phyloP scores from a whole-genome alignment of 2,113 vertebrate genomes.

The Ornithorhynchus anatinus region DNA sequence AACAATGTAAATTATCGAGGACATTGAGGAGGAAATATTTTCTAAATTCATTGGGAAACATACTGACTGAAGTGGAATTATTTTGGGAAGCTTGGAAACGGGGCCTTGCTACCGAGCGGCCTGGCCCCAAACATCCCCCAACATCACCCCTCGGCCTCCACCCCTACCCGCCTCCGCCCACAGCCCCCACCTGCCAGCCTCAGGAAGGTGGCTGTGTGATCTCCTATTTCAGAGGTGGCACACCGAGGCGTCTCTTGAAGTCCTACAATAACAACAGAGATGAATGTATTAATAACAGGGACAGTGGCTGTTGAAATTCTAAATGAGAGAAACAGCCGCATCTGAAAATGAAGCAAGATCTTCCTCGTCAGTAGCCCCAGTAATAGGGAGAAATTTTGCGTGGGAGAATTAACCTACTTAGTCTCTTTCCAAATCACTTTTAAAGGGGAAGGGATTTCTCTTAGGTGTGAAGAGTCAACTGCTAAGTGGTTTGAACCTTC shows the following conservation, averaged over 20 bases:
- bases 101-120: no score
- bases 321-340: slow-evolving; percentile 13
- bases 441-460: background rate
- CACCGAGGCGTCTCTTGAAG: slow-evolving; percentile 33
- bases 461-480: background rate
- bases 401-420: background rate
- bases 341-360: background rate
- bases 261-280: slow-evolving; percentile 52
- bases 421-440: background rate
- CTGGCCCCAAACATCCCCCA: no score
- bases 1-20: no score
- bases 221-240: slow-evolving; percentile 33
- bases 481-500: background rate
- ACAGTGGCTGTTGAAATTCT: slow-evolving; percentile 2
- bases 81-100: no score
- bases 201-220: no score
- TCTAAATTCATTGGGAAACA: no score
- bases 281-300: slow-evolving; percentile 36
- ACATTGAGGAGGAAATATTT: no score
- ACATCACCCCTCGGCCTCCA: background rate
- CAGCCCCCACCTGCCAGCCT: background rate
- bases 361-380: background rate
- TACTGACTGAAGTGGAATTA: no score
- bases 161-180: background rate
- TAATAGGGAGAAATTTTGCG: background rate